Conservation (phyloP, 2,113 vertebrate species). For the Psephotus haematonotus region DNA sequence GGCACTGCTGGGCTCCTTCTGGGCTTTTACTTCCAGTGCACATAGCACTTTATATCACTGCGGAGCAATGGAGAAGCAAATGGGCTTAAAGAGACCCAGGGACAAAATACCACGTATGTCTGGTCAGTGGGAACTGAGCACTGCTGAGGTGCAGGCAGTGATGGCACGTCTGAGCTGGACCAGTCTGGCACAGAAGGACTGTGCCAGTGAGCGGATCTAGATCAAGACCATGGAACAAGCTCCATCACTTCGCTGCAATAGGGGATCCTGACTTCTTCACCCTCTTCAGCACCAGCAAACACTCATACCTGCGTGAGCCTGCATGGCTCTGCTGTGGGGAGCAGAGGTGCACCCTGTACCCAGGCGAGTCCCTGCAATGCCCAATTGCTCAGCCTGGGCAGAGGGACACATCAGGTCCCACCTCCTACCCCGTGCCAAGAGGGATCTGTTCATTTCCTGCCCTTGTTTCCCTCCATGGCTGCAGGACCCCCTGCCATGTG, state of each 20-base stretch:
- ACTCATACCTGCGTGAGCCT: background rate
- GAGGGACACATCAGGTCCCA: background rate
- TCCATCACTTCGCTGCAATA: background rate
- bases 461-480: background rate
- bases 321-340: background rate
- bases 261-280: background rate
- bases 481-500: background rate
- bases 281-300: background rate
- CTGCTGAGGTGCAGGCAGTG: background rate
- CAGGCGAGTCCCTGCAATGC: fast-evolving
- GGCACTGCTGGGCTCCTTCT: background rate
- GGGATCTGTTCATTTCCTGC: background rate
- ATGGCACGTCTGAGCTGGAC: background rate
- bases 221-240: background rate
- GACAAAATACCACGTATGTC: fast-evolving
- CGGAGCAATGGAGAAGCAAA: background rate
- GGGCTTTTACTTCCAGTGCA: background rate
- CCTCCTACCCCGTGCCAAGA: background rate
- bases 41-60: fast-evolving
- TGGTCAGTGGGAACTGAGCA: background rate
- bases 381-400: background rate
- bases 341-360: background rate
- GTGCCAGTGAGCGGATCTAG: background rate
- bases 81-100: background rate
- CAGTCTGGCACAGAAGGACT: background rate